Conservation (phyloP, 2,113 vertebrate genomes). For the Macaca mulatta region DNA sequence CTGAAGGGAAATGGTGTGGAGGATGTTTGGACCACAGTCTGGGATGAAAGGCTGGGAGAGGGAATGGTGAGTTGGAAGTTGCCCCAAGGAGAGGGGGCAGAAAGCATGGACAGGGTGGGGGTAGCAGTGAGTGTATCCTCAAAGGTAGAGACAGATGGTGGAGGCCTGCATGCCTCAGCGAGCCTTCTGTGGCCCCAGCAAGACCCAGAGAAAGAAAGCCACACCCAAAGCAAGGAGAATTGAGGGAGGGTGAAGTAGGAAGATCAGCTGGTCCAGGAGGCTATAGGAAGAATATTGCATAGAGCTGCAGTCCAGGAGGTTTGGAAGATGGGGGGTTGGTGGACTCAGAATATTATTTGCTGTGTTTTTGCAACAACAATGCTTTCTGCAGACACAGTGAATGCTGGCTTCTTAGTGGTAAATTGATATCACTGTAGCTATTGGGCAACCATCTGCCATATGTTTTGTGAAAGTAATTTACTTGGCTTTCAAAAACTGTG, state of each 20-base stretch:
- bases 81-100: neutral
- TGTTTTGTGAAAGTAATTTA: neutral
- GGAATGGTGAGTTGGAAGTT: neutral
- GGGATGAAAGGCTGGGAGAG: neutral
- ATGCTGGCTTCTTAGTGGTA: neutral
- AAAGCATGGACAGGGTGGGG: neutral
- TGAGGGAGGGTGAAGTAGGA: no score
- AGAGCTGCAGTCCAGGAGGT: neutral
- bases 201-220: neutral
- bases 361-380: neutral
- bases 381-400: neutral
- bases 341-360: neutral
- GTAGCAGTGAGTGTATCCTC: neutral
- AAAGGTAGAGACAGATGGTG: fast-evolving
- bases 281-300: neutral
- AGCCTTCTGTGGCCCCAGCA: neutral
- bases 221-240: neutral
- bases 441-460: neutral
- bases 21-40: no score
- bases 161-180: neutral
- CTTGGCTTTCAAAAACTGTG: neutral
- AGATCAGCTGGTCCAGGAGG: neutral
- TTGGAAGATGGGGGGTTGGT: fast-evolving
- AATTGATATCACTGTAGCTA: neutral
- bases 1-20: fast-evolving